Evolutionary conservation across 2,888 invertebrate species (phyloP).

Genomic region (Sepioteuthis lessoniana): DNA sequence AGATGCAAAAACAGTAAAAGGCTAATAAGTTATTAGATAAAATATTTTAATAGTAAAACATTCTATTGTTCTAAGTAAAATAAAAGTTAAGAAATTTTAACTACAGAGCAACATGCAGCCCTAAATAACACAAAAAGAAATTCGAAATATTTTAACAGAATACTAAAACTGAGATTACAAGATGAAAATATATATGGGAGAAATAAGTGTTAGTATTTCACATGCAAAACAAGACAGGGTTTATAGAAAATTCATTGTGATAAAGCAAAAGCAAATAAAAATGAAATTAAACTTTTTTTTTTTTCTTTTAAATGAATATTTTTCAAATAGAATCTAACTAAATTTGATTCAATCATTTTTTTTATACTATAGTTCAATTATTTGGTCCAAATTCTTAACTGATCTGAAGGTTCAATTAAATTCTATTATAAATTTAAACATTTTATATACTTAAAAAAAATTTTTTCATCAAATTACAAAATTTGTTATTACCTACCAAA

Average conservation of each 20-base stretch:
- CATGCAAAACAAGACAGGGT: background rate
- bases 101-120: conserved; percentile 2
- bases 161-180: background rate
- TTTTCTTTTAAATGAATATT: too few species aligned
- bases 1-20: background rate
- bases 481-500: too few species aligned
- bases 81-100: background rate
- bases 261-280: background rate
- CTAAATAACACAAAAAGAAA: background rate
- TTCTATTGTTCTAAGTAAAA: background rate
- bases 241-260: background rate
- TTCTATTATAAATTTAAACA: too few species aligned
- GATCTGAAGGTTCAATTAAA: too few species aligned
- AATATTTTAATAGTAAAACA: background rate
- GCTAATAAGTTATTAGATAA: background rate
- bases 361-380: too few species aligned
- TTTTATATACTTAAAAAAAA: too few species aligned
- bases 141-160: background rate
- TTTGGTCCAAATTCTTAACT: too few species aligned
- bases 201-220: background rate
- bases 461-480: too few species aligned
- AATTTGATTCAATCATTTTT: too few species aligned
- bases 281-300: too few species aligned
- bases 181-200: background rate
- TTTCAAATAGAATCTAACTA: background rate